A percentile compares a stretch with the other conserved stretches of the same genome.
Evolutionary conservation across 2,113 vertebrate genomes (phyloP).

Genomic region (Sporophila hypoxantha): DNA sequence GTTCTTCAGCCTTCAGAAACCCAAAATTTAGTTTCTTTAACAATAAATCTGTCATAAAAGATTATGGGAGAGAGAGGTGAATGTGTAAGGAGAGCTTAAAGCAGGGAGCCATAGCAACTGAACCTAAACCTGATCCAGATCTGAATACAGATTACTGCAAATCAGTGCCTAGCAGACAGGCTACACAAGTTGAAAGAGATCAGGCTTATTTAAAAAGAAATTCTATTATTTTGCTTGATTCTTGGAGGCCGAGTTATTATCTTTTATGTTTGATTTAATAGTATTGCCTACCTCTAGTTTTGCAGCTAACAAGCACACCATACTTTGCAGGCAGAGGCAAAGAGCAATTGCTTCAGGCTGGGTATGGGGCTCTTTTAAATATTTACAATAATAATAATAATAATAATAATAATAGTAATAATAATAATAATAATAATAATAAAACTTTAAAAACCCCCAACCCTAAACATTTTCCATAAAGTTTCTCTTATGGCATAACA

Average conservation of each 20-base stretch:
- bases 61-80: background rate
- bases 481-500: background rate
- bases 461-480: background rate
- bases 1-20: background rate
- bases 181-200: background rate
- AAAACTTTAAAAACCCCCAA: fast-evolving
- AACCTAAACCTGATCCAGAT: constrained; percentile 5
- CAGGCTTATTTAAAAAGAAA: background rate
- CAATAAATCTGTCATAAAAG: constrained; percentile 12
- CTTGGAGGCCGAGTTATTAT: background rate
- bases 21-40: background rate
- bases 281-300: background rate
- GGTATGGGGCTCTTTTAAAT: background rate
- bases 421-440: background rate
- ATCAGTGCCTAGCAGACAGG: background rate
- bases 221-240: background rate
- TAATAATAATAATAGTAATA: background rate
- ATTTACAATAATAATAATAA: background rate
- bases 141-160: constrained; percentile 28
- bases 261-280: background rate
- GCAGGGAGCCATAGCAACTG: constrained; percentile 42
- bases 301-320: background rate
- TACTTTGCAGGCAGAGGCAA: background rate
- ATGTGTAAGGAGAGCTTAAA: constrained; percentile 22
- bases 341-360: background rate